Evolutionary conservation across 92 coral and sea anemone genomes (phyloP), one percentile per base, ranked within the genome.

Genomic region (Paramuricea clavata): DNA sequence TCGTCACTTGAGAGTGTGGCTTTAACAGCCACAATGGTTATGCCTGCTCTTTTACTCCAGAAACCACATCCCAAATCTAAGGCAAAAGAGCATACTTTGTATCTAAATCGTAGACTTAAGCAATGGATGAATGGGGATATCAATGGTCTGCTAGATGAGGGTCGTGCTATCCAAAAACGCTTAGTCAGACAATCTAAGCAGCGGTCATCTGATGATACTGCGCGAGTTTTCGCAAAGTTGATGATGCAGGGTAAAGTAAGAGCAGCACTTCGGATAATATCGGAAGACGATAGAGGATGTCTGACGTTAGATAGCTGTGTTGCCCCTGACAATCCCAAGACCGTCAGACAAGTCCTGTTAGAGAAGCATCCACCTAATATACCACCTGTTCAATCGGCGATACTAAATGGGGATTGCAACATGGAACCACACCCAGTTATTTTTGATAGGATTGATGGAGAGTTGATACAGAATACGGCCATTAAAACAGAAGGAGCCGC

Each of bases 11-110:
- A 52, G 68, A 21, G 44, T 31, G 60, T 49, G 39, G 83, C 43
- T 54, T 56, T 77, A 59, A 31, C 17, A 32, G 67, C 83, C 22
- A 32, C 39, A 21, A 59, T 59, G 49, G 68, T 77, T 34, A 50
- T 77, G 83, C 83, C 57, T 44, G 31, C 65, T 23, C 60, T 77
- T 16, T 7, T 77, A 77, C 68, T 77, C 25, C 83, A 77, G 68
- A 78, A 78, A 60, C 83, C 83, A 27, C 83, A 78, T 78, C 27
- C 69, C 31, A 78, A 78, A 31, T 49, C 68, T n/a, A 78, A 78
- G 62, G 62, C 83, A 57, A 78, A 78, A 39, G 83, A 78, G 23
- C 83, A 54, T 23, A 54, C 19, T 31, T 49, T 41, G 2, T 47
- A 78, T 36, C 54, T 50, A 78, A 60, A 78, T 25, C 69, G 83